phyloP scores from a whole-genome alignment of 2,113 vertebrate genomes.

The Leptodactylus fuscus region DNA sequence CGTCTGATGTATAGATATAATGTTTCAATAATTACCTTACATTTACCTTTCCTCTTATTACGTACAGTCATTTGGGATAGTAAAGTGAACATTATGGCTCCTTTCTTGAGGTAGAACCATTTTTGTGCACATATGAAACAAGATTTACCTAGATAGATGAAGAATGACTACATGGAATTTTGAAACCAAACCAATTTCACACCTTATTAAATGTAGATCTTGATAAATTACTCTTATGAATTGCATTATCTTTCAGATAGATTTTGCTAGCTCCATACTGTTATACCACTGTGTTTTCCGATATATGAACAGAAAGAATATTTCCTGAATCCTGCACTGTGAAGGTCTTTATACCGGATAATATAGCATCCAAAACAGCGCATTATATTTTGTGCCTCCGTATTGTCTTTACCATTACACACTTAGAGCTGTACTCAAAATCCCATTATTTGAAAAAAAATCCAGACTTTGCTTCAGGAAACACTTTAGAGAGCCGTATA shows the following conservation, averaged over 20 bases:
- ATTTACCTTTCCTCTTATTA: not conserved
- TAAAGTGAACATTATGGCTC: not conserved
- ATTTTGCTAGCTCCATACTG: not conserved
- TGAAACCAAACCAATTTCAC: constrained; percentile 9
- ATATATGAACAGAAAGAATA: not conserved
- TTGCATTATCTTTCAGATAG: not conserved
- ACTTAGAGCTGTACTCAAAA: not conserved
- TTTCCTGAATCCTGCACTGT: not conserved
- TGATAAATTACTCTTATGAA: not conserved
- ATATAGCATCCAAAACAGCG: not conserved
- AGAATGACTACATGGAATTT: not conserved
- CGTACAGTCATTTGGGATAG: not conserved
- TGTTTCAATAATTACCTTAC: not conserved
- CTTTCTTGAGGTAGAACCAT: not conserved
- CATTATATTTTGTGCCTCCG: not conserved
- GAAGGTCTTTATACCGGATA: not conserved
- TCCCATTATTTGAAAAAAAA: constrained; percentile 28
- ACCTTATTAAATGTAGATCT: constrained; percentile 9
- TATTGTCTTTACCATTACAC: constrained; percentile 1
- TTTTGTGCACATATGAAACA: not conserved
- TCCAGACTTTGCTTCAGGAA: not conserved
- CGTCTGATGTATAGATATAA: not conserved
- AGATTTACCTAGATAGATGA: constrained; percentile 14
- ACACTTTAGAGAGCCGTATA: constrained; percentile 37
- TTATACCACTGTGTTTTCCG: not conserved